Evolutionary conservation across 2,888 invertebrate species (phyloP), one percentile per base, ranked within the genome.

Genomic region (Melieria crassipennis): DNA sequence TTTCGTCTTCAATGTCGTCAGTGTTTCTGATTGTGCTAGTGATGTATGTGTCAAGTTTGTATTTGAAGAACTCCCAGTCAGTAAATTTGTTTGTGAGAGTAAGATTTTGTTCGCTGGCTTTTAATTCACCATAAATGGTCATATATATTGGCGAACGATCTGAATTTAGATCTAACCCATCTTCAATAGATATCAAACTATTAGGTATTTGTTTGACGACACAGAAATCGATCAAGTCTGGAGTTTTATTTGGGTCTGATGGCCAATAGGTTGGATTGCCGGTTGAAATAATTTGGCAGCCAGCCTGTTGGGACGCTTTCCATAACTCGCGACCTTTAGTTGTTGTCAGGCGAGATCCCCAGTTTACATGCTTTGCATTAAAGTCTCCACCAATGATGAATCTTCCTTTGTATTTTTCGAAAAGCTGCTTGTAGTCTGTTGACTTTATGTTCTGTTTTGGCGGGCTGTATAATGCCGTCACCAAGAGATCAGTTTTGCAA

Each of bases 181-280:
- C 11, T 50, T 65, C 52, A 6, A 48, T n/a, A 13, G 16, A 10
- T 13, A 65, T 50, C 10, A 7, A 16, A 52, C 30, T 5, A 11
- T n/a, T 48, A 11, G 65, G 45, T 1, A 65, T 30, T 11, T 52
- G 4, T 50, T 63, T 43, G 47, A 30, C 13, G 4, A 63, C 45
- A 43, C 5, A 63, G 5, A 63, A 63, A 47, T 63, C 47, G n/a
- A 63, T 13, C 6, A 63, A 46, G 16, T 45, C 42, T 7, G 46
- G 63, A 7, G 11, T 43, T 42, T 50, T 65, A 13, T 65, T 65
- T 10, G 30, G 7, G 50, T 65, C 65, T 13, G 65, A 52, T 5
- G 65, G 52, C 65, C 65, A 65, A 11, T 65, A 65, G 42, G 65
- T 65, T 65, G 65, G 52, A 5, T 42, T 52, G 11, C 48, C 65